phyloP scores from a whole-genome alignment of 2,113 vertebrate genomes.

The Piliocolobus tephrosceles region DNA sequence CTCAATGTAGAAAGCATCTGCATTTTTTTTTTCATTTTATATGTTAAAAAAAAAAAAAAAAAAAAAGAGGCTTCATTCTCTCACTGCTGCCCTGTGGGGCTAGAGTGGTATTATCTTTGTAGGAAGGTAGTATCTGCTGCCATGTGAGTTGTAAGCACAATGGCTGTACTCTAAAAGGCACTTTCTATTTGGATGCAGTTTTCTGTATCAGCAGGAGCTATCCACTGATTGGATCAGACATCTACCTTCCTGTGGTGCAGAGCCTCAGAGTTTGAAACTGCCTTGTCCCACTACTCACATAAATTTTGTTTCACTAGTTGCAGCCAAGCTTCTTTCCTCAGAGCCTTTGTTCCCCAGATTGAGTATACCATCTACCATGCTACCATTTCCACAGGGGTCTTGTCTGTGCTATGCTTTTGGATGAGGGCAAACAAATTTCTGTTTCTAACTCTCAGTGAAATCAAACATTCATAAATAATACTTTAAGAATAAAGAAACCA shows the following conservation, averaged over 20 bases:
- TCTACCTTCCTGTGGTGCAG: constrained; percentile 6
- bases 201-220: background rate
- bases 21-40: background rate
- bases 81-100: background rate
- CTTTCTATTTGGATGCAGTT: background rate
- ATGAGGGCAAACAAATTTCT: background rate
- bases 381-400: background rate
- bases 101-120: too few species aligned
- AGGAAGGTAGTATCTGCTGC: too few species aligned
- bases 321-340: background rate
- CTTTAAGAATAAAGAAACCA: background rate
- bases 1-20: background rate
- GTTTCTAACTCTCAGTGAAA: background rate
- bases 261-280: background rate
- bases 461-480: background rate
- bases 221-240: background rate
- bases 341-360: background rate
- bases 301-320: background rate
- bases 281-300: background rate
- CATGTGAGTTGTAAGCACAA: background rate
- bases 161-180: background rate
- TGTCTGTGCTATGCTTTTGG: background rate
- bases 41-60: background rate
- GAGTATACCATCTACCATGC: background rate
- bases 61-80: background rate